Evolutionary conservation across 2,113 vertebrate species (phyloP).

Genomic region (Pelmatolapia mariae): DNA sequence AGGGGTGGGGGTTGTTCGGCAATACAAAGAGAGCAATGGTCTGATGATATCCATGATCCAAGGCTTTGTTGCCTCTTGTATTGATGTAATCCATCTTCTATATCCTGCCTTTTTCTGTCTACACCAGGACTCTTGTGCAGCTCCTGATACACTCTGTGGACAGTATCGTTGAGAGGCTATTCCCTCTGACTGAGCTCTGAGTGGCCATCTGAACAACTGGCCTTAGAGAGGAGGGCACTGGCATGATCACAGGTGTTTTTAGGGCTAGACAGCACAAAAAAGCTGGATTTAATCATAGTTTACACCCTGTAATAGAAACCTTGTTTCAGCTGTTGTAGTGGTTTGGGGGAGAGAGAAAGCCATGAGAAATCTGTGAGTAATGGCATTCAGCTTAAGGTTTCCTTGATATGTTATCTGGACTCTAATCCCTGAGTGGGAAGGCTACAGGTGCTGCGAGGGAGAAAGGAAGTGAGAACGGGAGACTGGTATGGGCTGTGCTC

Average conservation of each 20-base stretch:
- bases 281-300: neutral
- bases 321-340: neutral
- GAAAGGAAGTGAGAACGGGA: neutral
- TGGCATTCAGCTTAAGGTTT: conserved; percentile 4
- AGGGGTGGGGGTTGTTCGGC: neutral
- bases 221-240: neutral
- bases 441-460: neutral
- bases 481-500: neutral
- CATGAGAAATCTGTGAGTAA: neutral
- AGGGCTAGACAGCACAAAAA: neutral
- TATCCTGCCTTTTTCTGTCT: conserved; percentile 3
- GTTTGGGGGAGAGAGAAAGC: neutral
- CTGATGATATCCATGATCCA: neutral
- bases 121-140: conserved; percentile 4
- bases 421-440: conserved; percentile 40
- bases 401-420: conserved; percentile 42
- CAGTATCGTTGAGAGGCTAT: neutral
- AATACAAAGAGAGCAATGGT: neutral
- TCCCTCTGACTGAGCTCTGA: conserved; percentile 5
- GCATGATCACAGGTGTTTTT: conserved; percentile 7
- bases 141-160: conserved; percentile 6
- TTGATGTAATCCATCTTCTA: conserved; percentile 15
- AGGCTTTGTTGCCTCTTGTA: neutral
- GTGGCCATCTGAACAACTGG: conserved; percentile 16
- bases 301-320: neutral